A percentile compares a stretch with the other conserved stretches of the same genome.
These are phyloP conservation scores for Palythoa grandiflora DNA, from an alignment of 92 coral and sea anemone species.

Conservation along the genomic window DNA sequence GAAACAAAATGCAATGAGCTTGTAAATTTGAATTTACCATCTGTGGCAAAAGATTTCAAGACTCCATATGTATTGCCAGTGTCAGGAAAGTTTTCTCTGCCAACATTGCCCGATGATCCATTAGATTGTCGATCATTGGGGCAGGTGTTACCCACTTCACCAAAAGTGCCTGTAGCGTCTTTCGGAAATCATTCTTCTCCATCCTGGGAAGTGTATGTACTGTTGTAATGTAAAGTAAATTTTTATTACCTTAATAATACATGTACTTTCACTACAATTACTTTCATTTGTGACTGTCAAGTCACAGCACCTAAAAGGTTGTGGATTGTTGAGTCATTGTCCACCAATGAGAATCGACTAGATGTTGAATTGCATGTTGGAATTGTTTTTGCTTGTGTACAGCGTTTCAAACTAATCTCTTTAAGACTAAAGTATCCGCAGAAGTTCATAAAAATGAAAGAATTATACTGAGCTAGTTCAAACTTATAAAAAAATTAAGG, in stretches of 20 bases:
- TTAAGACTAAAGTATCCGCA: too few relatives aligned
- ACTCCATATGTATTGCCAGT: conserved; percentile 68
- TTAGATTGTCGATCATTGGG: conserved; percentile 73
- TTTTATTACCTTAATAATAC: background rate
- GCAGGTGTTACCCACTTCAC: background rate
- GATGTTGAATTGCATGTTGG: too few relatives aligned
- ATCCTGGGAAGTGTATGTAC: conserved; percentile 71
- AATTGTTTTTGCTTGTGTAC: too few relatives aligned
- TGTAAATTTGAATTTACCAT: conserved; percentile 29
- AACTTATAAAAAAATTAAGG: too few relatives aligned
- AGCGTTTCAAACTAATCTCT: too few relatives aligned
- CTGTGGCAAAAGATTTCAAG: conserved; percentile 36
- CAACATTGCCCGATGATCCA: conserved; percentile 75
- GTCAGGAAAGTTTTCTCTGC: conserved; percentile 61
- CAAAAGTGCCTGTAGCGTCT: background rate
- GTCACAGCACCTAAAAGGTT: too few relatives aligned
- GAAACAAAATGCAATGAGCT: conserved; percentile 11
- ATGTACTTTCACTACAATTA: background rate
- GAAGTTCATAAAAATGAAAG: too few relatives aligned
- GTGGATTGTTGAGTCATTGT: too few relatives aligned
- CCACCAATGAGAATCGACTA: too few relatives aligned
- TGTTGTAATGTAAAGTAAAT: background rate
- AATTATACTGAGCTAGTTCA: too few relatives aligned
- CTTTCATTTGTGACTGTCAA: background rate
- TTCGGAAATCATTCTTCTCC: conserved; percentile 39